Percentiles rank a stretch among this genome's conserved stretches.
phyloP scores from a whole-genome alignment of 2,888 invertebrate genomes.

The Volucella zonaria region DNA sequence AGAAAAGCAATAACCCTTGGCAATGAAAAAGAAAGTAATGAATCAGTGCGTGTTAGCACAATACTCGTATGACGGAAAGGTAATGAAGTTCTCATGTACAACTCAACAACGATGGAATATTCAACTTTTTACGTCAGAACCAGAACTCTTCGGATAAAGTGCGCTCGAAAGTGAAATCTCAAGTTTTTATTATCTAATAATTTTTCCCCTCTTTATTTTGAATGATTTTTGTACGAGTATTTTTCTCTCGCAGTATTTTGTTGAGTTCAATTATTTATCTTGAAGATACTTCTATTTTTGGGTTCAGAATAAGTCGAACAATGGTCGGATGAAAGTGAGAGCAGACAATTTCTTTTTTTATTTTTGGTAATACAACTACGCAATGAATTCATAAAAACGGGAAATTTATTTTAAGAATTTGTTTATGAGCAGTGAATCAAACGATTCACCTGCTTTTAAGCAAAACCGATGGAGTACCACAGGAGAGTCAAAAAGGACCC shows the following conservation, averaged over 20 bases:
- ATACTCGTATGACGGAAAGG: conserved; percentile 59
- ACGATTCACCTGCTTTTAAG: background rate
- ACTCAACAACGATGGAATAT: conserved; percentile 10
- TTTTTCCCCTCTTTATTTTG: conserved; percentile 39
- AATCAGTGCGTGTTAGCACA: conserved; percentile 26
- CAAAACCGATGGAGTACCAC: background rate
- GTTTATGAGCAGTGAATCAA: background rate
- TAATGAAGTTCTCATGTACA: conserved; percentile 41
- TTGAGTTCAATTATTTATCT: background rate
- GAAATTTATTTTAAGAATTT: no score
- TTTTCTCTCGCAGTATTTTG: background rate
- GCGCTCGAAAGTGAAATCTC: conserved; percentile 39
- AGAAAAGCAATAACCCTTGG: conserved; percentile 44
- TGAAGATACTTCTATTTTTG: conserved; percentile 22
- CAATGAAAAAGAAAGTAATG: conserved; percentile 30
- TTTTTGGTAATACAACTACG: background rate
- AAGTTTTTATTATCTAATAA: conserved; percentile 44
- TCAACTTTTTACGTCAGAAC: conserved; percentile 48
- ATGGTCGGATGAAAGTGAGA: conserved; percentile 14
- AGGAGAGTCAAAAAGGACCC: background rate
- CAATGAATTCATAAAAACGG: no score
- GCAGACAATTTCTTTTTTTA: background rate
- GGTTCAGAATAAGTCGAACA: background rate
- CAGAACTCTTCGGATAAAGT: conserved; percentile 17
- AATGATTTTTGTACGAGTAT: conserved; percentile 19